Conservation (phyloP, 2,797 vertebrate genomes). For the Pyrocephalus nanus region DNA sequence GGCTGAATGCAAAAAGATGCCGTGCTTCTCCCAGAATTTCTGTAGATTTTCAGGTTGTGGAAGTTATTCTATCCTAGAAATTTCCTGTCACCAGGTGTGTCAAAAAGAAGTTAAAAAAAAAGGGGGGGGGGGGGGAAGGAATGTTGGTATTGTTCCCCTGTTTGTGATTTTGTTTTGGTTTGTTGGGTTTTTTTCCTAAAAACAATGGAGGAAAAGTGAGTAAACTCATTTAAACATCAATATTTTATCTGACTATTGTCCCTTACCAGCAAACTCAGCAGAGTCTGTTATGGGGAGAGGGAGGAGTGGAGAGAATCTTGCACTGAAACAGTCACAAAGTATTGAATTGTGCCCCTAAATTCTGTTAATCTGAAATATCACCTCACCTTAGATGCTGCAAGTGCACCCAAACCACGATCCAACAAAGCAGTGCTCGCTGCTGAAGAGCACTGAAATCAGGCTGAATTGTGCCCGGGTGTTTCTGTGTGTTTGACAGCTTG, state of each 20-base stretch:
- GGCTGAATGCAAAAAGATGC: background rate
- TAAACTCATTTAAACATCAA: background rate
- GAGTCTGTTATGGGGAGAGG: background rate
- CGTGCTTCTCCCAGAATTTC: background rate
- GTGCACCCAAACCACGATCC: background rate
- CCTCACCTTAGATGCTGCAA: background rate
- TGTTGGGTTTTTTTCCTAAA: background rate
- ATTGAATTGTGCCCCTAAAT: background rate
- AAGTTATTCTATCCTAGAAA: background rate
- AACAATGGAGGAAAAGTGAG: background rate
- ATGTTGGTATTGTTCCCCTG: rapidly evolving
- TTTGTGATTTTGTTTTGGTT: background rate
- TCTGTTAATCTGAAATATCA: background rate
- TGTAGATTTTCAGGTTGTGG: background rate
- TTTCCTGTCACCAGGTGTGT: background rate
- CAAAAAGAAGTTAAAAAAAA: background rate
- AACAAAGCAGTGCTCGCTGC: background rate
- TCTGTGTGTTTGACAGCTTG: background rate
- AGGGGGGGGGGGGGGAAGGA: rapidly evolving
- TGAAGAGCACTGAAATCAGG: background rate
- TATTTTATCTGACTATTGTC: background rate
- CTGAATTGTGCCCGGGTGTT: background rate
- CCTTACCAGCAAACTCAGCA: background rate
- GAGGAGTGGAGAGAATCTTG: background rate
- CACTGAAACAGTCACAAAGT: background rate